Evolutionary conservation across 2,113 vertebrate species (phyloP).

Genomic region (Macquaria australasica): DNA sequence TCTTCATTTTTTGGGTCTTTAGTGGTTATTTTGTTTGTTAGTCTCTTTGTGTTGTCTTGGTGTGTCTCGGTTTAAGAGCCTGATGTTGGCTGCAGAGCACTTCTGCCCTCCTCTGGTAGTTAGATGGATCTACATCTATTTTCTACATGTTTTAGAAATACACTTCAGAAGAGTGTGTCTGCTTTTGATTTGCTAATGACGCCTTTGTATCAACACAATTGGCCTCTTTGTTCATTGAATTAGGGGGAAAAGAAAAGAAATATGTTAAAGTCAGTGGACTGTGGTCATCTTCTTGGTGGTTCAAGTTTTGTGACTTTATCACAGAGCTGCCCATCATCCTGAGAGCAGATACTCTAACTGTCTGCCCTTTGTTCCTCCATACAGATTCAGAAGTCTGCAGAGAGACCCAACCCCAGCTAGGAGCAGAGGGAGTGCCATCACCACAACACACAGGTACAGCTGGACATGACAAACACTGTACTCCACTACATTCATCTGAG

Average conservation of each 20-base stretch:
- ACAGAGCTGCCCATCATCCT: neutral
- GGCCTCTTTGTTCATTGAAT: neutral
- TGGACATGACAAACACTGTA: too few relatives aligned
- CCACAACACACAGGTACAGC: constrained; percentile 61
- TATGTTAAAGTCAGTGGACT: neutral
- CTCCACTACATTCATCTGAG: neutral
- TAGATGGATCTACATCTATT: neutral
- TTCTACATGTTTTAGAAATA: neutral
- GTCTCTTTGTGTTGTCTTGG: constrained; percentile 22
- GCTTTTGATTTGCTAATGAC: constrained; percentile 7
- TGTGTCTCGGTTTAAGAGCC: constrained; percentile 22
- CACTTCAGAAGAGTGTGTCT: neutral
- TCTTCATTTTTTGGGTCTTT: constrained; percentile 49
- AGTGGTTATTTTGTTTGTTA: constrained; percentile 19
- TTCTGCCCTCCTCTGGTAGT: constrained; percentile 59
- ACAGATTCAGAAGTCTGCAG: constrained; percentile 85
- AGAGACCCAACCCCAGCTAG: constrained; percentile 83
- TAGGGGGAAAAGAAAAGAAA: neutral
- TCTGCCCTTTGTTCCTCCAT: neutral
- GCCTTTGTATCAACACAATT: neutral
- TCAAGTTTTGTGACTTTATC: neutral
- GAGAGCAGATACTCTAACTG: neutral
- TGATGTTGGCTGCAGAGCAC: constrained; percentile 25
- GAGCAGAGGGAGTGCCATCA: constrained; percentile 34
- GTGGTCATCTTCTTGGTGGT: neutral